Conservation (phyloP, 2,888 invertebrate species). For the Rhodophaea formosa region DNA sequence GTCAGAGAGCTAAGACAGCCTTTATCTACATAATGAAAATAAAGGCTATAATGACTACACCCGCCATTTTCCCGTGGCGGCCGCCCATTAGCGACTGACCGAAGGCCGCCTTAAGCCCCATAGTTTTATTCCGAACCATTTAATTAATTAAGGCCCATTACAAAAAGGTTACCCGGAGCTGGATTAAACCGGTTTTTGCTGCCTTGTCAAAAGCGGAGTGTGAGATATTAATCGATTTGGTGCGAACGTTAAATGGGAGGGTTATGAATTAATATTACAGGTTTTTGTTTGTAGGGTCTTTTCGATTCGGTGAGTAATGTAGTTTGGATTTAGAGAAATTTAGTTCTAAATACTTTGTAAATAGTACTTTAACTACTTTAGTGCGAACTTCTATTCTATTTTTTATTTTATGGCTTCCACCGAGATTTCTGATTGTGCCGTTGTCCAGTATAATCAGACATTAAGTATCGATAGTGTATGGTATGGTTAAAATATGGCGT, state of each 20-base stretch:
- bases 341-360: too few species aligned
- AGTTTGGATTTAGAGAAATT: too few species aligned
- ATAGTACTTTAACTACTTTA: too few species aligned
- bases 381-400: too few species aligned
- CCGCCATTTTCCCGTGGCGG: not conserved
- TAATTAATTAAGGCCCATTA: conserved; percentile 35
- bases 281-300: not conserved
- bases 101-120: conserved; percentile 19
- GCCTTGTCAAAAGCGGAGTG: conserved; percentile 23
- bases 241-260: not conserved
- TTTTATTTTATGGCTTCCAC: too few species aligned
- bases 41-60: not conserved
- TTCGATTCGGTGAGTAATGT: not conserved
- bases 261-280: not conserved
- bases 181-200: conserved; percentile 33
- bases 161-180: conserved; percentile 26
- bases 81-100: conserved; percentile 9
- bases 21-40: conserved; percentile 3
- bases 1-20: too few species aligned
- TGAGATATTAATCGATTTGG: conserved; percentile 19
- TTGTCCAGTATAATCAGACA: too few species aligned
- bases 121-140: conserved; percentile 35
- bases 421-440: too few species aligned
- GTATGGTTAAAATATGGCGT: too few species aligned
- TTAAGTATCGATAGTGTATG: too few species aligned